phyloP scores from a whole-genome alignment of 1,140 invertebrate genomes.

The Hormaphis cornu region DNA sequence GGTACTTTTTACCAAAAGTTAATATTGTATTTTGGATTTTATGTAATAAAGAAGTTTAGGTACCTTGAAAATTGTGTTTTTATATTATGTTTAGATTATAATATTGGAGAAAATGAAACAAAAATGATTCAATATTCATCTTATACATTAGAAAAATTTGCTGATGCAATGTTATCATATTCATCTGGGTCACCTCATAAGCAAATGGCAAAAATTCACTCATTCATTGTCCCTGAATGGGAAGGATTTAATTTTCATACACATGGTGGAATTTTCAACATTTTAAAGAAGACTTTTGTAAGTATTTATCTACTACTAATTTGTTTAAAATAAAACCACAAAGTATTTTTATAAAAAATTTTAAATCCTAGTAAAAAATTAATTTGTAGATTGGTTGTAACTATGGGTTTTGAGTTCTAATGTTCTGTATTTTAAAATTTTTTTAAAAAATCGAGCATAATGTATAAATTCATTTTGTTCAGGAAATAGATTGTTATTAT shows the following conservation, averaged over 20 bases:
- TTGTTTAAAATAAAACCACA: no score
- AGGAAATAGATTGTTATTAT: no score
- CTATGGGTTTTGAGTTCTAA: no score
- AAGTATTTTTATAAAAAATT: no score
- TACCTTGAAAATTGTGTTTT: neutral
- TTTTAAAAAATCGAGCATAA: no score
- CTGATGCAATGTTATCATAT: slow-evolving; percentile 3
- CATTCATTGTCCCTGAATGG: slow-evolving; percentile 12
- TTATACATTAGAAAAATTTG: slow-evolving; percentile 29
- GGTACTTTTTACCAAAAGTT: no score
- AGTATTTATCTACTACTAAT: neutral
- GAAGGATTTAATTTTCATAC: slow-evolving; percentile 23
- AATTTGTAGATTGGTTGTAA: no score
- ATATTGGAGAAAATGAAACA: neutral
- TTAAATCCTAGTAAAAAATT: no score
- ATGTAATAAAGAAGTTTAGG: no score
- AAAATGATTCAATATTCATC: slow-evolving; percentile 9
- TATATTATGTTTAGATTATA: slow-evolving; percentile 27
- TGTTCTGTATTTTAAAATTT: no score
- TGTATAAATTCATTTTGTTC: no score
- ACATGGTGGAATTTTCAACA: slow-evolving; percentile 17
- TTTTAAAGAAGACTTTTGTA: slow-evolving; percentile 3
- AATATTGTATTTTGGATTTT: no score
- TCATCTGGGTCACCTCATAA: neutral
- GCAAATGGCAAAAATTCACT: slow-evolving; percentile 20